These are phyloP conservation scores for Coilia nasus DNA, from an alignment of 2,797 vertebrate genomes.

Conservation along the genomic window DNA sequence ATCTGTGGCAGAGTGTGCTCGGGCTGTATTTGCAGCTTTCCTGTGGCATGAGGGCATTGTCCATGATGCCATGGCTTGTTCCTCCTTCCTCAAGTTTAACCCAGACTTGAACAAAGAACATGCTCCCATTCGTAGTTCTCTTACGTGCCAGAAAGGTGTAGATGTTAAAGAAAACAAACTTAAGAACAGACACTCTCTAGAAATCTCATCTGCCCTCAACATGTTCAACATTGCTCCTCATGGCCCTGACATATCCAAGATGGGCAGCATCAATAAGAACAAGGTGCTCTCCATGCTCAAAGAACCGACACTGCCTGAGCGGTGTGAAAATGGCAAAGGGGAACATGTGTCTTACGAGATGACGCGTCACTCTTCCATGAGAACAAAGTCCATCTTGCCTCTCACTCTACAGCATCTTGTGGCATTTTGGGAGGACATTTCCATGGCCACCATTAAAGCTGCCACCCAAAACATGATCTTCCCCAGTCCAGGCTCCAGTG, in stretches of 20 bases:
- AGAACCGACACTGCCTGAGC: conserved; percentile 94
- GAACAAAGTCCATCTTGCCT: conserved; percentile 90
- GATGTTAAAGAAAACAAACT: conserved; percentile 96
- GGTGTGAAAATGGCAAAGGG: conserved; percentile 92
- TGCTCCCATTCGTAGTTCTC: conserved; percentile 91
- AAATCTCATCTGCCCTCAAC: conserved; percentile 97
- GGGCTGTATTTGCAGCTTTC: conserved; percentile 95
- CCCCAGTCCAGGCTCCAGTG: conserved; percentile 97
- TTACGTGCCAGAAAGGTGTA: conserved; percentile 83
- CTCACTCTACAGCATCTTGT: conserved; percentile 96
- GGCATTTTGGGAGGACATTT: conserved; percentile 99
- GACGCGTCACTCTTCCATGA: conserved; percentile 81
- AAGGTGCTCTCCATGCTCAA: conserved; percentile 99
- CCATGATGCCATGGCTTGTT: conserved; percentile 99
- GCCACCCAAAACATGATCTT: conserved; percentile 99
- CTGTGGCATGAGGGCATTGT: conserved; percentile 99
- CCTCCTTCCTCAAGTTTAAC: conserved; percentile 99
- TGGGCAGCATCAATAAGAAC: conserved; percentile 99
- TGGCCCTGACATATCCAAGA: conserved; percentile 98
- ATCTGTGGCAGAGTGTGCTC: conserved; percentile 93
- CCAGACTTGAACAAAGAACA: conserved; percentile 97
- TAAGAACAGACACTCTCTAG: conserved; percentile 97
- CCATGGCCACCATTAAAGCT: conserved; percentile 97
- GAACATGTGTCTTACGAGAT: conserved; percentile 85
- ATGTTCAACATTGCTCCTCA: conserved; percentile 98